Conservation (phyloP, 2,797 vertebrate genomes). For the Labroides dimidiatus region DNA sequence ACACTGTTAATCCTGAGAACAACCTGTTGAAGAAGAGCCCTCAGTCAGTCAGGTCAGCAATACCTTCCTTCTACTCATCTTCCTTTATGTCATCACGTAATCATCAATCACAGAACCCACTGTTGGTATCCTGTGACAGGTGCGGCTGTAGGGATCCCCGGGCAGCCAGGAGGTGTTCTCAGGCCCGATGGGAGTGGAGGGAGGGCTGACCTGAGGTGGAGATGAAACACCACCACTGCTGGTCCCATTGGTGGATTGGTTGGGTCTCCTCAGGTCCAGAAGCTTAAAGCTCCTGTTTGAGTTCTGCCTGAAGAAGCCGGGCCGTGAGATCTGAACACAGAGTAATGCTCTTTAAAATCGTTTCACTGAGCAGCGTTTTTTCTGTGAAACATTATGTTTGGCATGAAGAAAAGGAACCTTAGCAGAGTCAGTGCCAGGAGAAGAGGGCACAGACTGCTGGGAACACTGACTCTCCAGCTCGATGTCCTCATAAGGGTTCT, state of each 20-base stretch:
- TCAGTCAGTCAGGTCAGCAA: background rate
- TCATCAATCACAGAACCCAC: constrained; percentile 30
- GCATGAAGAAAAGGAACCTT: constrained; percentile 66
- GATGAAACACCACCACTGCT: constrained; percentile 84
- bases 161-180: constrained; percentile 55
- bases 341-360: background rate
- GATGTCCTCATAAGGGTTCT: constrained; percentile 94
- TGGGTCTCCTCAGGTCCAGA: constrained; percentile 85
- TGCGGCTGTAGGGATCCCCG: constrained; percentile 56
- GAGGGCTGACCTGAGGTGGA: constrained; percentile 85
- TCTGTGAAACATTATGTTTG: background rate
- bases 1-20: constrained; percentile 91
- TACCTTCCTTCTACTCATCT: no score
- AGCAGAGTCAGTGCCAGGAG: constrained; percentile 85
- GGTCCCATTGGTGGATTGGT: constrained; percentile 56
- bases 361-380: background rate
- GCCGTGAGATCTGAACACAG: constrained; percentile 52
- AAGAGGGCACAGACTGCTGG: constrained; percentile 86
- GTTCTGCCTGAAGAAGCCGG: constrained; percentile 89
- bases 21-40: constrained; percentile 43
- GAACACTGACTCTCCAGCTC: constrained; percentile 90
- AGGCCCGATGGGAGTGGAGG: constrained; percentile 59
- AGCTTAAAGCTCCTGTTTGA: constrained; percentile 90
- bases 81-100: no score
- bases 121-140: constrained; percentile 74